Conservation (phyloP, 2,797 vertebrate species). For the Corythornis leucogaster region DNA sequence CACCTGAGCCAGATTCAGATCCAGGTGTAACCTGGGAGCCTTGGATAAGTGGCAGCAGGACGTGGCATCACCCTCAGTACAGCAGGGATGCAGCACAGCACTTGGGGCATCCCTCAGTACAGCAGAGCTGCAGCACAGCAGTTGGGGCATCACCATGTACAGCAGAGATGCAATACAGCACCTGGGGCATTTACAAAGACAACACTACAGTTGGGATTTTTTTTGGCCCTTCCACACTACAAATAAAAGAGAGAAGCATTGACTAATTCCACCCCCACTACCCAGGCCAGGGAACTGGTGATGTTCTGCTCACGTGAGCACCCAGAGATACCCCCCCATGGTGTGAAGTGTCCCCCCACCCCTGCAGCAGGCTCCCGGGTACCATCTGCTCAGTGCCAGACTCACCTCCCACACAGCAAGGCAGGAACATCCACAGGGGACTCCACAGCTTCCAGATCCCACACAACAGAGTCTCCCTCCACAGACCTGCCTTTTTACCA, state of each 20-base stretch:
- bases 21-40: background rate
- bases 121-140: background rate
- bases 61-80: background rate
- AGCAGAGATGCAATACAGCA: background rate
- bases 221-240: no score
- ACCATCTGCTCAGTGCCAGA: background rate
- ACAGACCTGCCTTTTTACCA: background rate
- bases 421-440: background rate
- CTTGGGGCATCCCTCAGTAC: background rate
- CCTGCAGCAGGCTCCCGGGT: rapidly evolving
- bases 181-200: background rate
- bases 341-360: background rate
- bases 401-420: background rate
- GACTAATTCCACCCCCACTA: background rate
- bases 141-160: background rate
- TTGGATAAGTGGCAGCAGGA: background rate
- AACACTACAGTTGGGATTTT: no score
- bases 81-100: background rate
- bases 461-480: background rate
- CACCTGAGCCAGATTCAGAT: background rate
- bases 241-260: no score
- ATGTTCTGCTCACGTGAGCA: background rate
- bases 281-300: background rate
- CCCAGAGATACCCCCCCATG: background rate
- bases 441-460: background rate